Evolutionary conservation across 2,888 invertebrate genomes (phyloP), one percentile per base, ranked within the genome.

Genomic region (Dione vanillae): DNA sequence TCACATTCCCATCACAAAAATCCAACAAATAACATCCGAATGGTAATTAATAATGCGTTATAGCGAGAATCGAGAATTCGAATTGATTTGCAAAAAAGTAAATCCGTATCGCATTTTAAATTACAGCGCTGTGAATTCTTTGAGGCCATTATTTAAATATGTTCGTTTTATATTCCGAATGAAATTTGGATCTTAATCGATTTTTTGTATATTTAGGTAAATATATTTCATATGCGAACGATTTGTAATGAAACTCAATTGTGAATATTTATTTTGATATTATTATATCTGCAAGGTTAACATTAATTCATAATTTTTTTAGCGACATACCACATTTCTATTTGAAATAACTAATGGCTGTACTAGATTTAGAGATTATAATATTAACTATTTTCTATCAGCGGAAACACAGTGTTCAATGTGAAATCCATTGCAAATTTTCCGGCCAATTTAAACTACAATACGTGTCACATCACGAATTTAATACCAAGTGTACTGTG

Each of bases 111-210:
- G 67, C 56, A 70, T 72, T 72, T 64, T 72, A 72, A 70, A 72
- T 69, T 66, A 70, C 70, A 70, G 45, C 59, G 59, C 35, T 67
- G 59, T 52, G 58, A 72, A 72, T 72, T 67, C 70, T 67, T 70
- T 65, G 41, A 52, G 56, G 56, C 43, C 66, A 62, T 72, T 72
- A 72, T 72, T 70, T 59, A 67, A 72, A 72, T 72, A 56, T 70
- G 16, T 51, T 58, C 20, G 52, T 7, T 68, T 68, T 69, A 49
- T 67, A 45, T 58, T 56, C 35, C 51, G 51, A 20, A 14, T 59
- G 43, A 61, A 41, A 61, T 43, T 40, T 41, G 27, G 51, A 14
- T 52, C 16, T 52, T 49, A 27, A 43, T 27, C 9, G 61, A 19
- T 58, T 40, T 41, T 56, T 40, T 41, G 10, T 11, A 14, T 14